These are phyloP conservation scores for Mormoops blainvillei DNA, from an alignment of 2,113 vertebrate genomes.

Conservation along the genomic window DNA sequence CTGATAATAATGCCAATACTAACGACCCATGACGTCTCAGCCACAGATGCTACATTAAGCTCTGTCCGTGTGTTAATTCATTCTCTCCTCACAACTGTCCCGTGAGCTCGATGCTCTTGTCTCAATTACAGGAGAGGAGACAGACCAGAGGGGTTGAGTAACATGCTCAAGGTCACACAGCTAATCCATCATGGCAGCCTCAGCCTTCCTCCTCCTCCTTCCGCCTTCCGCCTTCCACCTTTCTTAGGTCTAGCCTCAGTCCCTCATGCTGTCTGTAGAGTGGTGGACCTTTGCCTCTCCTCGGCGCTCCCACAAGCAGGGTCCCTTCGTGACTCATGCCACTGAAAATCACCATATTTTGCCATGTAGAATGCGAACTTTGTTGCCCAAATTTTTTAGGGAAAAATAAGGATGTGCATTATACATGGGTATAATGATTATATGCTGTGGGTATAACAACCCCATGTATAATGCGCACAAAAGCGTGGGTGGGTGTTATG, in stretches of 20 bases:
- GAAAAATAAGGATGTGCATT: too few species aligned
- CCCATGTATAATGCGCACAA: too few species aligned
- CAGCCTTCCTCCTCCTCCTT: neutral
- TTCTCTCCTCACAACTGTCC: neutral
- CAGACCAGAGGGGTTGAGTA: neutral
- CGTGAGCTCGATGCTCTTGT: neutral
- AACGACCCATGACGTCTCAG: neutral
- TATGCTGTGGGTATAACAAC: too few species aligned
- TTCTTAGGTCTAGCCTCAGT: neutral
- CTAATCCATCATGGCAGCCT: neutral
- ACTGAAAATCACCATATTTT: too few species aligned
- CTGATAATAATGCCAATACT: neutral
- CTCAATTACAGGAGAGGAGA: neutral
- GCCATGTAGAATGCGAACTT: too few species aligned
- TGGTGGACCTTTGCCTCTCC: neutral
- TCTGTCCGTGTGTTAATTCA: neutral
- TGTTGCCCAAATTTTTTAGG: too few species aligned
- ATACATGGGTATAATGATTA: too few species aligned
- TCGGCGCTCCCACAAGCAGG: fast-evolving
- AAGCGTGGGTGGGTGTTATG: too few species aligned
- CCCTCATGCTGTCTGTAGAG: neutral
- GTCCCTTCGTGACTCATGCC: neutral
- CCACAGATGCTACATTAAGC: neutral
- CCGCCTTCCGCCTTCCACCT: neutral
- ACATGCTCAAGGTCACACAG: neutral